phyloP scores from a whole-genome alignment of 2,113 vertebrate species.

The Myiagra hebetior region DNA sequence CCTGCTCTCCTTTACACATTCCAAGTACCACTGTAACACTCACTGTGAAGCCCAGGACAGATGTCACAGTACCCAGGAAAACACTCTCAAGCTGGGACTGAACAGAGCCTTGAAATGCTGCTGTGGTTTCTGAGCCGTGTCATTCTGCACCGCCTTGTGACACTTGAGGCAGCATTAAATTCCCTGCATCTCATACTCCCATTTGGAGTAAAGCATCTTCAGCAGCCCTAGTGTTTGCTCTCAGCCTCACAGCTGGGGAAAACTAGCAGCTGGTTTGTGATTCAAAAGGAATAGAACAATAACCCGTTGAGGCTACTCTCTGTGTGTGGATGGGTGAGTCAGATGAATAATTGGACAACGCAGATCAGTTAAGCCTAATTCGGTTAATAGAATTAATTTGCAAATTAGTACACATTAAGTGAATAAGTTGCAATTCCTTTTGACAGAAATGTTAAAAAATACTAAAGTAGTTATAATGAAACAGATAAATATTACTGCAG shows the following conservation, averaged over 20 bases:
- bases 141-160: not conserved
- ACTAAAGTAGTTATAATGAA: not conserved
- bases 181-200: not conserved
- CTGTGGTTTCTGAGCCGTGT: not conserved
- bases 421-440: constrained; percentile 30
- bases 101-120: not conserved
- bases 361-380: constrained; percentile 37
- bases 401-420: constrained; percentile 35
- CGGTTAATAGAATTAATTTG: constrained; percentile 48
- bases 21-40: not conserved
- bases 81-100: not conserved
- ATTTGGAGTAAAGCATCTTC: not conserved
- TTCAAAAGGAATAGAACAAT: constrained; percentile 10
- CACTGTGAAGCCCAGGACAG: not conserved
- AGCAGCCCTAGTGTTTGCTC: not conserved
- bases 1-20: not conserved
- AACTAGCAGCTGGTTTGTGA: not conserved
- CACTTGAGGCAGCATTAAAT: not conserved
- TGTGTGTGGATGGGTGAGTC: not conserved
- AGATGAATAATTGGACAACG: constrained; percentile 13
- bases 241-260: constrained; percentile 17
- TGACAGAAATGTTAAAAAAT: constrained; percentile 29
- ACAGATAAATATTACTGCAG: not conserved
- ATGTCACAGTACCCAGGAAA: not conserved
- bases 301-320: not conserved